Evolutionary conservation across 2,113 vertebrate genomes (phyloP), one percentile per base, ranked within the genome.

Genomic region (Ciconia boyciana): DNA sequence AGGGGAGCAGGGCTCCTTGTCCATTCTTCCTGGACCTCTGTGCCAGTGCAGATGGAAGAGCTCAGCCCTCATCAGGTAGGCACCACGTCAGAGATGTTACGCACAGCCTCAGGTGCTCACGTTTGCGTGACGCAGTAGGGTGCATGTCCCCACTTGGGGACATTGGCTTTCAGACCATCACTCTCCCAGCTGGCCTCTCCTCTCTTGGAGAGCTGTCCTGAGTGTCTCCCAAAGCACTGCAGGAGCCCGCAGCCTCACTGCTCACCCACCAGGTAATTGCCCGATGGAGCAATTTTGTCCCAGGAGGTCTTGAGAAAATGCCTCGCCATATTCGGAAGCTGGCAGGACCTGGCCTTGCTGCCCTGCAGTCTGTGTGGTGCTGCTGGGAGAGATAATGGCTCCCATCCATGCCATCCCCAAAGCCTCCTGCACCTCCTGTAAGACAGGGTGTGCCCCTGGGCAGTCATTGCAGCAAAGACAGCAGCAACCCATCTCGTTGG

Each of bases 81-180:
- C 0, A 0, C 26, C 16, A 11, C 25, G 26, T 32, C 64, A 52
- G 36, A 51, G 54, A 32, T 1, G 1, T 44, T 36, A 52, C 0
- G 2, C 20, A 17, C 1, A 3, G 26, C 32, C 62, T 69, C 46
- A 44, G 46, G 46, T 1, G 1, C 32, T 52, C 41, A 17, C 6
- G 20, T 69, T 31, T 44, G 26, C 4, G 0, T 16, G 14, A 20
- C 46, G 78, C 44, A 25, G 36, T 13, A 16, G 5, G 24, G 43
- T 32, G 22, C 7, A 15, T 1, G 1, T 69, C 54, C 55, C 13
- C 2, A 1, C 2, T 1, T 69, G 39, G 32, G 36, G 52, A 16
- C 12, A 13, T 11, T n/a, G 41, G 16, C 34, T 55, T 60, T 55
- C 51, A 32, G 70, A 32, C 13, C 13, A 26, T 2, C 0, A 8